Base-by-base conservation (phyloP, 2,113 vertebrate species). In the Tonatia bakeri region DNA sequence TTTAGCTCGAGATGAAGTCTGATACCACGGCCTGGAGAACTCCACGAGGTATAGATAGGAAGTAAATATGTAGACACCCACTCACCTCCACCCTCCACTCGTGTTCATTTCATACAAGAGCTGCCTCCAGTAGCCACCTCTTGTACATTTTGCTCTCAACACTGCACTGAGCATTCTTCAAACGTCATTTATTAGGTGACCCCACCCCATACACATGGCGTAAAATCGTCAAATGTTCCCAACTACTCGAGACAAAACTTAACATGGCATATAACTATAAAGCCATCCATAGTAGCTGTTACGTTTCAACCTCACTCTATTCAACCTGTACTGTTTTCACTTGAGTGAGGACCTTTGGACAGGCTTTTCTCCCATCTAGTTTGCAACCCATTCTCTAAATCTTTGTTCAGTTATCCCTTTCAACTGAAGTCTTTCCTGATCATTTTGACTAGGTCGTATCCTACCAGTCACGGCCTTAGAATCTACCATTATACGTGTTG, bases 131-230 rank as follows among this genome's bases (percentile, higher is more conserved):
- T 0, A 95, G 52, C 33, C 52, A n/a, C 36, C 36, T 67, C 72
- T 28, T 73, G 45, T 56, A 24, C 20, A 91, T 50, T 81, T 88
- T 93, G n/a, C 79, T 96, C 73, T 76, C 65, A 90, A 91, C 70
- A 89, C 20, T 84, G 82, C 54, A 90, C 7, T 90, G 24, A 87
- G 11, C 50, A 40, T 90, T 79, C 52, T 93, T 95, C 81, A 87
- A 93, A 67, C 61, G 45, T 15, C 69, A 90, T 96, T 95, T 97
- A 96, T 95, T 95, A 73, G 36, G 33, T 89, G 38, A 54, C 14
- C 8, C 19, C 16, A n/a, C 43, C 54, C 28, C 36, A 91, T 31
- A 91, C 13, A 95, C 17, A 80, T 7, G 77, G 24, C 56, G 90
- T 92, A 45, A 84, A 65, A 67, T 45, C 52, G 59, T 50, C 31